These are phyloP conservation scores for Chrysochloris asiatica DNA, from an alignment of 2,113 vertebrate genomes.

Conservation along the genomic window DNA sequence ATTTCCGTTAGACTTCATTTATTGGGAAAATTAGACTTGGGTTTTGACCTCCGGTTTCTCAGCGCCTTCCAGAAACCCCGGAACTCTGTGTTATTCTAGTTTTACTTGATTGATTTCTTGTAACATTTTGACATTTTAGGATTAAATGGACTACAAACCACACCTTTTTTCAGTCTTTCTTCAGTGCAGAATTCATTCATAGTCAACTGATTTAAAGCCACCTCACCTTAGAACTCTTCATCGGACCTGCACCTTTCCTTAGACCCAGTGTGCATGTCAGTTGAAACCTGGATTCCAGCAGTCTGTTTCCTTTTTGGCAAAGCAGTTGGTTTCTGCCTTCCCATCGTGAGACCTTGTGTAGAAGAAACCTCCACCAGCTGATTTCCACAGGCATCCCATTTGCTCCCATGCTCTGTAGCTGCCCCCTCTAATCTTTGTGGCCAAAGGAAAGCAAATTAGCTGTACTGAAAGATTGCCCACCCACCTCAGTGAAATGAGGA, in stretches of 20 bases:
- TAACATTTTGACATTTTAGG: constrained; percentile 2
- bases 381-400: background rate
- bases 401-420: background rate
- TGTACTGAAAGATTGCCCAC: background rate
- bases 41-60: background rate
- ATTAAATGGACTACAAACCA: background rate
- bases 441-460: background rate
- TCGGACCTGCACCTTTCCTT: background rate
- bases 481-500: background rate
- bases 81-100: constrained; percentile 2
- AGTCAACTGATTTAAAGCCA: background rate
- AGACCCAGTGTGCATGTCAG: background rate
- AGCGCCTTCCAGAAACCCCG: constrained; percentile 9
- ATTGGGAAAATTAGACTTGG: background rate
- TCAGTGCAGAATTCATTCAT: background rate
- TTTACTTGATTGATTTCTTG: background rate
- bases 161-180: background rate
- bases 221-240: background rate
- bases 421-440: background rate
- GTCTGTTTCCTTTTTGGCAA: background rate
- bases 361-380: background rate
- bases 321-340: background rate
- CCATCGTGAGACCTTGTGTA: background rate
- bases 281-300: background rate
- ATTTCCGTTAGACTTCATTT: constrained; percentile 31